Conservation (phyloP, 2,797 vertebrate species). For the Dryobates pubescens region DNA sequence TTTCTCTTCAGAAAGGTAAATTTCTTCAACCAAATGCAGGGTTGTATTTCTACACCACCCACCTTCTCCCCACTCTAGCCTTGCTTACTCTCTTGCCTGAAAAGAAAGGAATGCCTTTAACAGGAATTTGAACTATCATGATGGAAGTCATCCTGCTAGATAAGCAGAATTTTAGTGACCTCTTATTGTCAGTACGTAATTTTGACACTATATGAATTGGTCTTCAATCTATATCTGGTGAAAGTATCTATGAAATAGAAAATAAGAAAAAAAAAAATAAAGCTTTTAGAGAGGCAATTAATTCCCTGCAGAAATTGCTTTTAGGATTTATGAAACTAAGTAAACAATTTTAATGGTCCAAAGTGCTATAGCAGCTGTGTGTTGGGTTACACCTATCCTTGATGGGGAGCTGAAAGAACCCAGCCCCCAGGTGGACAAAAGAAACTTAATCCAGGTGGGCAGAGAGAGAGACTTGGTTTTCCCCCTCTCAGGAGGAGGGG, state of each 20-base stretch:
- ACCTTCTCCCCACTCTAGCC: not conserved
- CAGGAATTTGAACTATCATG: not conserved
- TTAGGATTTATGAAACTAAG: conserved; percentile 19
- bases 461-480: too few relatives aligned
- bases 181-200: not conserved
- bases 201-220: not conserved
- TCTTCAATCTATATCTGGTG: not conserved
- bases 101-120: not conserved
- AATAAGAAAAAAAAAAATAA: conserved; percentile 28
- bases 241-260: conserved; percentile 26
- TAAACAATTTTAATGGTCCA: not conserved
- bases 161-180: conserved; percentile 22
- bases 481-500: too few relatives aligned
- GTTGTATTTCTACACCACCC: not conserved
- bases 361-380: not conserved
- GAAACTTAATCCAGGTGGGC: too few relatives aligned
- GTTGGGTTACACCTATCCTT: too few relatives aligned
- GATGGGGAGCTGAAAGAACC: too few relatives aligned
- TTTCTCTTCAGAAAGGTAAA: conserved; percentile 5
- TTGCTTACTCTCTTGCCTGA: not conserved
- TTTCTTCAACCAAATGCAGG: not conserved
- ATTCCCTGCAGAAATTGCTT: conserved; percentile 40
- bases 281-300: conserved; percentile 45
- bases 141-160: not conserved
- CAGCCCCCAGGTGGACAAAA: too few relatives aligned